These are phyloP conservation scores for Neoaliturus tenellus DNA, from an alignment of 2,888 invertebrate species.

Conservation along the genomic window DNA sequence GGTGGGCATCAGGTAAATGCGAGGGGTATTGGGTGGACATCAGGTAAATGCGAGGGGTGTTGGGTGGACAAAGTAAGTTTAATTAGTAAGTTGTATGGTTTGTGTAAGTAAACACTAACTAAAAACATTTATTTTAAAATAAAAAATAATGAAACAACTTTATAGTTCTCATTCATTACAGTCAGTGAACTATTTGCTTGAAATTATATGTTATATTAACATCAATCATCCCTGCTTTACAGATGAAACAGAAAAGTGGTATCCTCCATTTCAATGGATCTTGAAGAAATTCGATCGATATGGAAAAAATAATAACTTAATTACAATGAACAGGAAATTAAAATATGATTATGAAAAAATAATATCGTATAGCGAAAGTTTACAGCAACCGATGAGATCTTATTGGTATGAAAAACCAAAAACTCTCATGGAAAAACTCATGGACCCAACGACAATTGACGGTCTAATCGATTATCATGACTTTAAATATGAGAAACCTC, in stretches of 20 bases:
- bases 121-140: too few species aligned
- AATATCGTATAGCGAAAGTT: neutral
- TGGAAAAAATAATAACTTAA: neutral
- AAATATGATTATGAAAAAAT: neutral
- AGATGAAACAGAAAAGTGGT: constrained; percentile 1
- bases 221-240: neutral
- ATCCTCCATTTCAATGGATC: neutral
- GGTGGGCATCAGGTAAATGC: too few species aligned
- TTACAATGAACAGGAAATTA: neutral
- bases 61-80: too few species aligned
- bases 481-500: too few species aligned
- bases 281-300: neutral
- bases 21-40: too few species aligned
- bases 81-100: too few species aligned
- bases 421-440: neutral
- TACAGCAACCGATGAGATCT: neutral
- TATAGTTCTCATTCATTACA: too few species aligned
- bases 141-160: too few species aligned
- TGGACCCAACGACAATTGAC: neutral
- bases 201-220: too few species aligned
- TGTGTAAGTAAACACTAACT: too few species aligned
- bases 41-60: too few species aligned
- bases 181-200: too few species aligned
- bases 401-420: neutral
- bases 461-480: neutral